Evolutionary conservation across 2,888 invertebrate species (phyloP).

Genomic region (Drosophila pseudotalamancana): DNA sequence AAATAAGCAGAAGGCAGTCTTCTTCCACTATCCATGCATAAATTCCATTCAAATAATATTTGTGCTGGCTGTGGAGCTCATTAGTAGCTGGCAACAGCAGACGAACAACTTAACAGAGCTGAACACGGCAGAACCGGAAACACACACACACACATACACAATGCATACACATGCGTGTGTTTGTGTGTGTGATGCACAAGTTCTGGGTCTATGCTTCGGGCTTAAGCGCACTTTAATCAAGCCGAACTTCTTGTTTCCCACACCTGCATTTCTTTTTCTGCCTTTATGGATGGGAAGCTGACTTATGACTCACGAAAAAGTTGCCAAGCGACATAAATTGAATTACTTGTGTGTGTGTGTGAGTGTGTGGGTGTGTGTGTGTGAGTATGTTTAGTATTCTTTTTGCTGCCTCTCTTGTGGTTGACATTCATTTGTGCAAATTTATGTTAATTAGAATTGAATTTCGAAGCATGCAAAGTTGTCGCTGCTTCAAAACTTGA

Average conservation of each 20-base stretch:
- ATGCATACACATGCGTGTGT: conserved; percentile 18
- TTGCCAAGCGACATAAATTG: conserved; percentile 72
- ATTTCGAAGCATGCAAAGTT: conserved; percentile 75
- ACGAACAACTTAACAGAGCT: conserved; percentile 6
- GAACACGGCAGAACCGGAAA: conserved; percentile 32
- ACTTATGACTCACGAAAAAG: conserved; percentile 73
- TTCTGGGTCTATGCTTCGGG: conserved; percentile 31
- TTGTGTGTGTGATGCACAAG: conserved; percentile 27
- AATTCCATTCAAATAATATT: conserved; percentile 75
- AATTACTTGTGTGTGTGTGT: conserved; percentile 49
- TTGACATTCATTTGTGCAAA: conserved; percentile 79
- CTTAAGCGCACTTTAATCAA: conserved; percentile 61
- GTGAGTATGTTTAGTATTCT: conserved; percentile 26
- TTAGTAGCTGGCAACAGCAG: conserved; percentile 72
- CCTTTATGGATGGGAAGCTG: conserved; percentile 43
- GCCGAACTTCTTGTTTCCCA: conserved; percentile 3
- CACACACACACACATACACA: conserved; percentile 14
- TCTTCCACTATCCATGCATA: conserved; percentile 52
- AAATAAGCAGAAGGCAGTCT: conserved; percentile 7
- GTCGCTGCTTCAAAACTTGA: conserved; percentile 32
- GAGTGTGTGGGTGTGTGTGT: conserved; percentile 3
- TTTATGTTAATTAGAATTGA: conserved; percentile 80
- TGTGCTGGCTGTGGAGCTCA: conserved; percentile 73
- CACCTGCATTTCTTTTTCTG: conserved; percentile 62
- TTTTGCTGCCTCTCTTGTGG: conserved; percentile 60